Conservation (phyloP, 1,140 invertebrate genomes). For the Vanessa tameamea region DNA sequence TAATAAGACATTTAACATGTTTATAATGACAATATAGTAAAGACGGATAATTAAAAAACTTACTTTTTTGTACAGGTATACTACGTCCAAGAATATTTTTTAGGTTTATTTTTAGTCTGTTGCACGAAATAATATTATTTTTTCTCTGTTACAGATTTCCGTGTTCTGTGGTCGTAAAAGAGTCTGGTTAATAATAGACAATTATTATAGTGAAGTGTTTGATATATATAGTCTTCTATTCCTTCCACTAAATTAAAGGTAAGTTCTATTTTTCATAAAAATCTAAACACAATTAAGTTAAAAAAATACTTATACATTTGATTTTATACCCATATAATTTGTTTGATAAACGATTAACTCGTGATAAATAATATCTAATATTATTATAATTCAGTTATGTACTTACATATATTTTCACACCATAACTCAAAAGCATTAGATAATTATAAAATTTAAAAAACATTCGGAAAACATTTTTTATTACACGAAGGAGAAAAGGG, state of each 20-base stretch:
- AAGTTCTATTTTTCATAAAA: background rate
- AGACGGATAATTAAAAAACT: background rate
- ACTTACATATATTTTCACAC: background rate
- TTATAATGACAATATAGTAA: no score
- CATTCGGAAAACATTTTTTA: background rate
- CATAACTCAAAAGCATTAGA: background rate
- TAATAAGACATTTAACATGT: no score
- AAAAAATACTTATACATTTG: no score
- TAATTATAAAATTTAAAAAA: background rate
- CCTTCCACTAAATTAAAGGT: constrained; percentile 11
- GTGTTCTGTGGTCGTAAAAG: constrained; percentile 5
- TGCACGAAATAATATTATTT: constrained; percentile 1
- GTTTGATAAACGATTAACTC: no score
- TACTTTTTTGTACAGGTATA: background rate
- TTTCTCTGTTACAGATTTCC: constrained; percentile 18
- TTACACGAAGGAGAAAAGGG: background rate
- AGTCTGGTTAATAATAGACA: background rate
- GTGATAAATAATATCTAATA: no score
- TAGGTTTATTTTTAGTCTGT: background rate
- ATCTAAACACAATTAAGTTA: background rate
- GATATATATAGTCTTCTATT: background rate
- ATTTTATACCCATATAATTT: no score
- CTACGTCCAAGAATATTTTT: background rate
- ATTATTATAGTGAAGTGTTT: constrained; percentile 17
- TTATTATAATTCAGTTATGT: no score